Percentiles rank a stretch among this genome's conserved stretches.
Evolutionary conservation across 2,888 invertebrate species (phyloP).

Genomic region (Caenorhabditis sp.): DNA sequence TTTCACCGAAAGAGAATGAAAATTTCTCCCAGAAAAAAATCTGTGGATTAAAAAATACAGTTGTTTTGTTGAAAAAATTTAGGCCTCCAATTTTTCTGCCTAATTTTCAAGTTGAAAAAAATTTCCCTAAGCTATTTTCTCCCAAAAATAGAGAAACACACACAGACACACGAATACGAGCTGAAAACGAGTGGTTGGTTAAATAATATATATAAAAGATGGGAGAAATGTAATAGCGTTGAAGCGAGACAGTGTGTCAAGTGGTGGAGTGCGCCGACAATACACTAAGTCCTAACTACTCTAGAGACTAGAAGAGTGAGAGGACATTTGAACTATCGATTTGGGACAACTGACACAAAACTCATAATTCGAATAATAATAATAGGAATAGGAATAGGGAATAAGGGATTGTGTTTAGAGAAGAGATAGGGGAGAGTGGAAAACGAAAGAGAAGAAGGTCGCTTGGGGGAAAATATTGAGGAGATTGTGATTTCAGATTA

Average conservation of each 20-base stretch:
- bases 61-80: too few relatives aligned
- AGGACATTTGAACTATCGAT: neutral
- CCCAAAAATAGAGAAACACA: too few relatives aligned
- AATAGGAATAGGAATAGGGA: neutral
- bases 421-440: neutral
- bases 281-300: neutral
- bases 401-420: neutral
- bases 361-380: neutral
- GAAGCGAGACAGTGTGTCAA: neutral
- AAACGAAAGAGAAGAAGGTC: neutral
- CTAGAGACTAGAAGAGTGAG: neutral
- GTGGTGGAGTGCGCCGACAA: neutral
- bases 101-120: too few relatives aligned
- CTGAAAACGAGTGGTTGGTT: neutral
- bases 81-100: too few relatives aligned
- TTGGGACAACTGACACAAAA: neutral
- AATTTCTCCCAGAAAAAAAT: too few relatives aligned
- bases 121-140: too few relatives aligned
- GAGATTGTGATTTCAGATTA: neutral
- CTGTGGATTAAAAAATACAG: too few relatives aligned
- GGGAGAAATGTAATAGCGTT: conserved; percentile 1
- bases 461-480: neutral
- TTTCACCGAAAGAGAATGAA: too few relatives aligned
- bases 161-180: too few relatives aligned
- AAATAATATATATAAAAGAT: neutral